Evolutionary conservation across 2,797 vertebrate species (phyloP).

Genomic region (Periophthalmus magnuspinnatus): DNA sequence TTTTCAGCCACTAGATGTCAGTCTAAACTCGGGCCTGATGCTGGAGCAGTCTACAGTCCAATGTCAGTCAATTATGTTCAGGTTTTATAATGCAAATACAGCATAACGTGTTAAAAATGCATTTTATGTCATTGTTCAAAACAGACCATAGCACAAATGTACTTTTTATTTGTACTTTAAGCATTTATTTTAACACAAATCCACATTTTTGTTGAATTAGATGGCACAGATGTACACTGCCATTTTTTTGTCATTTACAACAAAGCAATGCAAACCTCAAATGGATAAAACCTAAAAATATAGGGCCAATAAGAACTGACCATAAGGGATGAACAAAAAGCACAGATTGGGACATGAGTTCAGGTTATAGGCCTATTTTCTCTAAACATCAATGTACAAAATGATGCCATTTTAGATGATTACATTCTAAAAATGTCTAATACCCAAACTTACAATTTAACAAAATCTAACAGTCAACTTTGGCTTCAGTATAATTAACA

Average conservation of each 20-base stretch:
- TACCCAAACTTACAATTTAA: conserved; percentile 51
- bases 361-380: conserved; percentile 29
- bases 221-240: conserved; percentile 36
- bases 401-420: conserved; percentile 47
- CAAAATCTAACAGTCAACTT: conserved; percentile 58
- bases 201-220: conserved; percentile 63
- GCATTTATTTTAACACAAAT: conserved; percentile 77
- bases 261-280: conserved; percentile 25
- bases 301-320: conserved; percentile 13
- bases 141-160: conserved; percentile 22
- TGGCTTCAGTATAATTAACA: conserved; percentile 64
- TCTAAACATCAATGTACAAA: conserved; percentile 60
- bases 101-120: conserved; percentile 4
- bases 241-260: conserved; percentile 33
- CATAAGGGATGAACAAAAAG: conserved; percentile 33
- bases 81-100: conserved; percentile 30
- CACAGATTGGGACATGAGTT: conserved; percentile 44
- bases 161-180: too few species aligned
- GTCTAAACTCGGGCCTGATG: background rate
- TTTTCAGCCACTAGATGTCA: conserved; percentile 41
- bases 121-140: conserved; percentile 13
- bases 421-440: conserved; percentile 48
- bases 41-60: background rate
- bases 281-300: conserved; percentile 44
- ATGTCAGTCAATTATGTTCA: background rate